A percentile compares a stretch with the other conserved stretches of the same genome.
Evolutionary conservation across 2,113 vertebrate genomes (phyloP).

Genomic region (Mixornis gularis): DNA sequence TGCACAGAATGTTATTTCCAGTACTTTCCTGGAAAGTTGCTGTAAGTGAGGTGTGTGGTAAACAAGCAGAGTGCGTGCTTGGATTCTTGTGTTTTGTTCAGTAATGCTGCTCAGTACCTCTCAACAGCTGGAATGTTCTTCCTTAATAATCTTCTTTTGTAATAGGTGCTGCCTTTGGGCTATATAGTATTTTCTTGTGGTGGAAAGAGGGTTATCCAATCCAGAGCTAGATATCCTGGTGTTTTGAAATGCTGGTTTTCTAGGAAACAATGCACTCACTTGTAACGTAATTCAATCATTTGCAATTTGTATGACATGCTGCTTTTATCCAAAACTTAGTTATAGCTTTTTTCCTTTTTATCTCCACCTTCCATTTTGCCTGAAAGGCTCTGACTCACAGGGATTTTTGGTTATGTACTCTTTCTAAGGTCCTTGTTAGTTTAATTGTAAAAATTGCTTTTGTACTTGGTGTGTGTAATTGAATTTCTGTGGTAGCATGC

Average conservation of each 20-base stretch:
- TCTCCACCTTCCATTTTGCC: background rate
- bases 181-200: background rate
- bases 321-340: background rate
- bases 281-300: background rate
- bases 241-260: background rate
- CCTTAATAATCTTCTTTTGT: background rate
- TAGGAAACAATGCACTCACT: background rate
- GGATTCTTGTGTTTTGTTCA: background rate
- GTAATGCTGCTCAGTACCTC: background rate
- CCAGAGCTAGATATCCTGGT: background rate
- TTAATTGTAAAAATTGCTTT: background rate
- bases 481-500: background rate
- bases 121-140: background rate
- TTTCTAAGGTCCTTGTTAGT: background rate
- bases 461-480: background rate
- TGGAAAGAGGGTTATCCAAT: background rate
- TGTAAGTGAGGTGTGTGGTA: background rate
- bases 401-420: background rate
- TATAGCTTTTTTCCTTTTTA: background rate
- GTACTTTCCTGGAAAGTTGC: background rate
- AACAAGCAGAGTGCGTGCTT: background rate
- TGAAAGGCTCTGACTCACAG: background rate
- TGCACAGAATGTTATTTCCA: background rate
- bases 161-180: background rate
- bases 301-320: background rate